These are phyloP conservation scores for Mystacornis crossleyi DNA, from an alignment of 2,113 vertebrate genomes.

Conservation along the genomic window DNA sequence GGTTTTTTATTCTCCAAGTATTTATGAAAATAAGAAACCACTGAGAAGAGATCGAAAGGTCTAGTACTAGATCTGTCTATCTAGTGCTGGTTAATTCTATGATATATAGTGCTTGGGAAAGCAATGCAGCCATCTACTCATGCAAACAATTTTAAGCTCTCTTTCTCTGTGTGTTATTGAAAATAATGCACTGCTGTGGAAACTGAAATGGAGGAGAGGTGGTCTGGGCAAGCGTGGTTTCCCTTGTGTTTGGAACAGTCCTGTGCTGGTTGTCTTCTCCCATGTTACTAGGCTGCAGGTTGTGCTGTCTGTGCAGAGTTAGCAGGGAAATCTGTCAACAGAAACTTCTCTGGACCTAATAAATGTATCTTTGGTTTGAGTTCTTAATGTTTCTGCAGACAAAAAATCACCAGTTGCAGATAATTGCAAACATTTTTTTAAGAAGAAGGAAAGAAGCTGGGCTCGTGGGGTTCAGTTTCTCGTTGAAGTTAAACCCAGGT, in stretches of 20 bases:
- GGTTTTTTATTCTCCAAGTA: background rate
- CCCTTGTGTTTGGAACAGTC: background rate
- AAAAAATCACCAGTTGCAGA: background rate
- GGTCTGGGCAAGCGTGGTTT: background rate
- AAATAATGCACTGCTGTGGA: background rate
- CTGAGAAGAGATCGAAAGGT: background rate
- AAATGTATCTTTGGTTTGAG: background rate
- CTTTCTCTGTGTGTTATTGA: background rate
- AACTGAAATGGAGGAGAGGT: background rate
- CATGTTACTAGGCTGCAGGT: background rate
- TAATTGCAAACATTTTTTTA: background rate
- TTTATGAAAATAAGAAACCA: background rate
- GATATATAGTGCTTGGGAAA: background rate
- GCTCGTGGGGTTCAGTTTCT: background rate
- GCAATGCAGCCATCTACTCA: background rate
- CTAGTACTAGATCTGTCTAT: background rate
- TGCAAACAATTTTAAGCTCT: background rate
- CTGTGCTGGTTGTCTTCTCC: background rate
- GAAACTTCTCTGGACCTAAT: background rate
- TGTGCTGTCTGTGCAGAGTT: background rate
- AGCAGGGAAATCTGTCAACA: background rate
- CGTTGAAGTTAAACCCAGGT: background rate
- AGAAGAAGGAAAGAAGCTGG: background rate
- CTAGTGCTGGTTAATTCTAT: background rate
- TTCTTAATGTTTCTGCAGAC: background rate